phyloP scores from a whole-genome alignment of 1,140 invertebrate genomes.

The Drosophila cardini region DNA sequence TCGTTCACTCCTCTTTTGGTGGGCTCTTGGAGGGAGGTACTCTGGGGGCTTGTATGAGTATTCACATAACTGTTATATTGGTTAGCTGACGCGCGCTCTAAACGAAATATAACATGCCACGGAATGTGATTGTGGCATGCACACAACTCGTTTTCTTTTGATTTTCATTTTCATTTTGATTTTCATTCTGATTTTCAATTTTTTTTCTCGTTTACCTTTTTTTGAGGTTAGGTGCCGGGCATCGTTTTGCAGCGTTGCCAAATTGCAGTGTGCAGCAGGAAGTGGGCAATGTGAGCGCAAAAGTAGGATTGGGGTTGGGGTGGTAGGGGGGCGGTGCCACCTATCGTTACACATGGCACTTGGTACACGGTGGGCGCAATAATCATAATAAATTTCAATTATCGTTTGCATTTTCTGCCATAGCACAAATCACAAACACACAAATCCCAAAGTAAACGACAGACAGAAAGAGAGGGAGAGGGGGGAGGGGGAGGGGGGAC shows the following conservation, averaged over 20 bases:
- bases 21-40: not conserved
- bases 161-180: conserved; percentile 37
- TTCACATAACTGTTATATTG: conserved; percentile 71
- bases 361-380: conserved; percentile 63
- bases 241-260: conserved; percentile 63
- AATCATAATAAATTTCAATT: conserved; percentile 85
- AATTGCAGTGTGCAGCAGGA: conserved; percentile 57
- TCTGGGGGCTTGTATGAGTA: conserved; percentile 6
- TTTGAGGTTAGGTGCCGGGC: conserved; percentile 38
- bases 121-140: conserved; percentile 73
- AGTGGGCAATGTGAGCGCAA: not conserved
- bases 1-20: conserved; percentile 3
- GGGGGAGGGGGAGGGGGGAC: not conserved
- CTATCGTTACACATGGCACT: conserved; percentile 49
- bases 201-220: no score
- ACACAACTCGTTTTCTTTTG: conserved; percentile 51
- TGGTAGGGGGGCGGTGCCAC: conserved; percentile 18
- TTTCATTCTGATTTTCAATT: conserved; percentile 20
- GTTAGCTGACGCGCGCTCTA: conserved; percentile 73
- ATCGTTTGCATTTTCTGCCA: conserved; percentile 68
- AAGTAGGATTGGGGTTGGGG: not conserved
- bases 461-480: conserved; percentile 6
- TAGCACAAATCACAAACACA: conserved; percentile 46
- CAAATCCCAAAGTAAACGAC: conserved; percentile 15
- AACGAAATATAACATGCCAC: conserved; percentile 77